These are phyloP conservation scores for Xyliphius kryptos DNA, from an alignment of 2,113 vertebrate species.

Conservation along the genomic window DNA sequence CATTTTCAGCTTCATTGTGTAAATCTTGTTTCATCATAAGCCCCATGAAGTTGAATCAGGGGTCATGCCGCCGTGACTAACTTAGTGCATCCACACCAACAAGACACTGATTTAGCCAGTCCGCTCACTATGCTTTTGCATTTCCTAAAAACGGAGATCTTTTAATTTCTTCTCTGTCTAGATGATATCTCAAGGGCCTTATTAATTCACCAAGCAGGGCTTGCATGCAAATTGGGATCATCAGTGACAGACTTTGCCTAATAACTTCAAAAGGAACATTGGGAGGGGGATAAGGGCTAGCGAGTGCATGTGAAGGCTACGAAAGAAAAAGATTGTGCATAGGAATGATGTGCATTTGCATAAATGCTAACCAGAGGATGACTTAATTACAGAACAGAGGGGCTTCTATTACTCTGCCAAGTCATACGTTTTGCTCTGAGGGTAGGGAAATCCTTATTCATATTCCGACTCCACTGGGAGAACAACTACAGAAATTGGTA, in stretches of 20 bases:
- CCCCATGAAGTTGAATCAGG: constrained; percentile 50
- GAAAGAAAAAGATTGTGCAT: constrained; percentile 46
- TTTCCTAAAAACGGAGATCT: constrained; percentile 51
- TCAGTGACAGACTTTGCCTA: constrained; percentile 59
- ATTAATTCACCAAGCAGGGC: constrained; percentile 48
- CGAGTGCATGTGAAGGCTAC: constrained; percentile 59
- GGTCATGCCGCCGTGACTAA: constrained; percentile 46
- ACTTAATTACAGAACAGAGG: constrained; percentile 54
- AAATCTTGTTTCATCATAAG: constrained; percentile 46
- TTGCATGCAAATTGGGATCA: constrained; percentile 62
- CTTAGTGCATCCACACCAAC: constrained; percentile 28
- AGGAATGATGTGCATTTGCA: constrained; percentile 59
- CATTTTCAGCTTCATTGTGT: constrained; percentile 29
- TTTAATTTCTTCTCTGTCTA: constrained; percentile 54
- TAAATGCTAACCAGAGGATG: constrained; percentile 62
- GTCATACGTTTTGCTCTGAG: constrained; percentile 44
- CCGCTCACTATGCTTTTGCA: constrained; percentile 22
- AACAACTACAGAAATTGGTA: no score
- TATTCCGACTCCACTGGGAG: background rate
- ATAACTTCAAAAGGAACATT: constrained; percentile 66
- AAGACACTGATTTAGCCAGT: constrained; percentile 46
- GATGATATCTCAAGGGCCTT: constrained; percentile 54
- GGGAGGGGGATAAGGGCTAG: constrained; percentile 25
- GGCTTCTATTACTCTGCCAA: constrained; percentile 43
- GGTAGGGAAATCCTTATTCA: constrained; percentile 36